These are phyloP conservation scores for Erebia aethiops DNA, from an alignment of 2,888 invertebrate species.

Conservation along the genomic window DNA sequence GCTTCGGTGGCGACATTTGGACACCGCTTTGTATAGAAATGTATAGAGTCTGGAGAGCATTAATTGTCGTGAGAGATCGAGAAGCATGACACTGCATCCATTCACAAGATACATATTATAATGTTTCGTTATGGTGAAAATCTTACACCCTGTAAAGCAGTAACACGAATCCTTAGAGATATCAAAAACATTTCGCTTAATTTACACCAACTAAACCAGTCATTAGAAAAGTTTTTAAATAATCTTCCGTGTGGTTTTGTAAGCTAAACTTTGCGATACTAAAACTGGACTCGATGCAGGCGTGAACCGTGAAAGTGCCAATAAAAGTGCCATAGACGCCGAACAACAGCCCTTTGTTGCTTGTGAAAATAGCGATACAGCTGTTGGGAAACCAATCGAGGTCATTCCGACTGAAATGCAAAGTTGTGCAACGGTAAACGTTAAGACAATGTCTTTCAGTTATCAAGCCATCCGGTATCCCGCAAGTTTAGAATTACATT, in stretches of 20 bases:
- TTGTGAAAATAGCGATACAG: constrained; percentile 50
- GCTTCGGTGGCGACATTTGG: no score
- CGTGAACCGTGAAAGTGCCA: constrained; percentile 45
- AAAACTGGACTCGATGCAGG: constrained; percentile 41
- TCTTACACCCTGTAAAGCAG: background rate
- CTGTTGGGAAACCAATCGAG: constrained; percentile 52
- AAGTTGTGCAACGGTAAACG: constrained; percentile 38
- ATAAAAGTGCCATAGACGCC: constrained; percentile 47
- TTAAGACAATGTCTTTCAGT: constrained; percentile 24
- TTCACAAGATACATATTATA: no score
- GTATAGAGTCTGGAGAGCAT: no score
- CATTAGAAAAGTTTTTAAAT: constrained; percentile 32
- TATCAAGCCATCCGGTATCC: constrained; percentile 8
- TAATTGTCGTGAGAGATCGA: no score
- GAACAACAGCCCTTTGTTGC: constrained; percentile 52
- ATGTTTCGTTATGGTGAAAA: no score
- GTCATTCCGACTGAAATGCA: constrained; percentile 47
- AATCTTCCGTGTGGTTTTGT: constrained; percentile 28
- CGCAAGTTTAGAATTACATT: background rate
- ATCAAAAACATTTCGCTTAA: background rate
- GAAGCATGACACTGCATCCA: no score
- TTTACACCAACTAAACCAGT: constrained; percentile 26
- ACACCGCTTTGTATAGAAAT: no score
- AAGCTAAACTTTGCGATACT: constrained; percentile 41
- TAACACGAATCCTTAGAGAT: background rate